Base-by-base conservation (phyloP, 2,888 invertebrate species). In the Drosophila rubida region DNA sequence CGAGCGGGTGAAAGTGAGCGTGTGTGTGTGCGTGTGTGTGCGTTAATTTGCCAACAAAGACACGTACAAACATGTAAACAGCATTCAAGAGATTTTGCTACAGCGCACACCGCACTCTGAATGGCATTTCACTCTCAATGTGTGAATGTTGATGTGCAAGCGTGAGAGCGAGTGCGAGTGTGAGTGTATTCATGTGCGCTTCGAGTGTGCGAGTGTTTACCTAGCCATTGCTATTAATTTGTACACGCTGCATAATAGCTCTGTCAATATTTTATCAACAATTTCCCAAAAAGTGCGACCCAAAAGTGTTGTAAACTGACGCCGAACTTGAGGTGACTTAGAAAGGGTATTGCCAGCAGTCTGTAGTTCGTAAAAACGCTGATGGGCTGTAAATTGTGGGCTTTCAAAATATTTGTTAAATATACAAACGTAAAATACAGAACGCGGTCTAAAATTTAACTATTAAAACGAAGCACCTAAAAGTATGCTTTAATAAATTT, bases 41-140 rank as follows among this genome's bases (percentile, higher is more conserved):
- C 78, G 81, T 78, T 83, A 84, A 84, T 83, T 82, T 82, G 76
- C 82, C 76, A 84, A 82, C 82, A 84, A 74, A 82, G 82, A 84
- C 82, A 78, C 80, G 75, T 77, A 77, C 80, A 78, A 70, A 77
- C 82, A 84, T 41, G 80, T 74, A 80, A 80, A 80, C 76, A 80
- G 67, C 75, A 81, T 80, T 81, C 78, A 84, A 75, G 80, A 79
- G 81, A 79, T 79, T 77, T 66, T 61, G 65, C 72, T 63, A 66
- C 54, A 68, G 62, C 62, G 69, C 61, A 53, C 35, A 44, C 50
- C 60, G 61, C 41, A 50, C 69, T 48, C 69, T 76, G 75, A 82
- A 82, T 69, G 76, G 61, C 73, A 73, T 75, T 53, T 53, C 41
- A n/a, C 54, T 39, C 45, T 50, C 59, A 49, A 49, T 63, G 53